phyloP scores from a whole-genome alignment of 30 jellyfish, hydroid and myxozoan genomes.

The Nemopilema nomurai region DNA sequence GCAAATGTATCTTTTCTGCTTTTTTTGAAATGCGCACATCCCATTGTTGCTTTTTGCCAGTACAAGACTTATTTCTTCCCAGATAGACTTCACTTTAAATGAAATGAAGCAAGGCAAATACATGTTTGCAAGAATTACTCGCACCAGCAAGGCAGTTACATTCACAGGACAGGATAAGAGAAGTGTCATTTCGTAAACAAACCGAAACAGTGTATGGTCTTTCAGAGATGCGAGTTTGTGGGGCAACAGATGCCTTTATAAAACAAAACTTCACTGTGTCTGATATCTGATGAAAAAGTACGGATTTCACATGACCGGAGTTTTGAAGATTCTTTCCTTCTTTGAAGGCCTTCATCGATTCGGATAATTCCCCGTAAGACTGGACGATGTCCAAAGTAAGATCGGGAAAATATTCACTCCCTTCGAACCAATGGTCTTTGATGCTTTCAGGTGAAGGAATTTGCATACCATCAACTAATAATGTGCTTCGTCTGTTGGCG shows the following conservation, averaged over 20 bases:
- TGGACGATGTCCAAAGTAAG: neutral
- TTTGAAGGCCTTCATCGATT: conserved; percentile 39
- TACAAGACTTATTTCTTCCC: conserved; percentile 23
- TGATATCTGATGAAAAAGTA: conserved; percentile 4
- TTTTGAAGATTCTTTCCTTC: conserved; percentile 43
- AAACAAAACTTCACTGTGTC: conserved; percentile 28
- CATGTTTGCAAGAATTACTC: conserved; percentile 19
- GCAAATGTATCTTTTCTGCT: neutral
- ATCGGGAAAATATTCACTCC: neutral
- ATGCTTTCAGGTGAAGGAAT: neutral
- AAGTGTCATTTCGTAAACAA: conserved; percentile 25
- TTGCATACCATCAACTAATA: neutral
- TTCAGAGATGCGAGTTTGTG: conserved; percentile 28
- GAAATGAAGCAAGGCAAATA: conserved; percentile 15
- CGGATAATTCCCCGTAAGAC: neutral
- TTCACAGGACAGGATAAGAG: conserved; percentile 19
- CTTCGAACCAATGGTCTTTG: neutral
- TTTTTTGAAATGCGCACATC: conserved; percentile 8
- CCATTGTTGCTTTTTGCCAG: conserved; percentile 45
- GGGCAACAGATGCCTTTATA: conserved; percentile 39
- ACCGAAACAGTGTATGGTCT: conserved; percentile 57
- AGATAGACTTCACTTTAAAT: conserved; percentile 3
- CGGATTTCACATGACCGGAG: conserved; percentile 36
- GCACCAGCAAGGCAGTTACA: conserved; percentile 41
- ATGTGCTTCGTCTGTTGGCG: neutral